Conservation (phyloP, 2,113 vertebrate genomes). For the Porphyrio hochstetteri region DNA sequence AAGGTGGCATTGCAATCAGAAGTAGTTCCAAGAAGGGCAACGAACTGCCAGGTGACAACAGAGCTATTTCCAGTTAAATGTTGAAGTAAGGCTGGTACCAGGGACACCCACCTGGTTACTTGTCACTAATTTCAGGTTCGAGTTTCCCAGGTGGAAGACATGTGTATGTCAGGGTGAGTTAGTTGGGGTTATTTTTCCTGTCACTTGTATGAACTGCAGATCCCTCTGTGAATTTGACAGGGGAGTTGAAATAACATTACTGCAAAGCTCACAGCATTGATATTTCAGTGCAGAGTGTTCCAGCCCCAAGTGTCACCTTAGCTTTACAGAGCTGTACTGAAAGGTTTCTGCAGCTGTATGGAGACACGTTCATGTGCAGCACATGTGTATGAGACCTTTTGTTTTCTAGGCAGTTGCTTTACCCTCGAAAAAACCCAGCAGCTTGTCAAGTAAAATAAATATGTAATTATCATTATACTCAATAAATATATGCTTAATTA, state of each 20-base stretch:
- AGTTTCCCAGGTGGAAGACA: neutral
- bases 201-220: neutral
- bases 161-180: neutral
- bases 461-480: neutral
- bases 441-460: neutral
- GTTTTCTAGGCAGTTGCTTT: neutral
- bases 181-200: neutral
- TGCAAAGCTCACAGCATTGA: neutral
- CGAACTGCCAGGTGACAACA: neutral
- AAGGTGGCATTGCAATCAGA: neutral
- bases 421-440: neutral
- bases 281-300: neutral
- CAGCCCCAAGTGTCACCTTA: neutral
- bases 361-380: neutral
- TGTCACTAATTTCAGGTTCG: neutral
- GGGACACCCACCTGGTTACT: accelerated
- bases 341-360: no score
- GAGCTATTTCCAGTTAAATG: neutral
- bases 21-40: neutral
- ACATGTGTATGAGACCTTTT: neutral
- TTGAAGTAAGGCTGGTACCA: neutral
- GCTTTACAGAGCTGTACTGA: neutral
- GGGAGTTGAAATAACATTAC: neutral
- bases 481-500: neutral
- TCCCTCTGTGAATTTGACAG: neutral